Evolutionary conservation across 2,888 invertebrate genomes (phyloP).

Genomic region (Drosophila putrida): DNA sequence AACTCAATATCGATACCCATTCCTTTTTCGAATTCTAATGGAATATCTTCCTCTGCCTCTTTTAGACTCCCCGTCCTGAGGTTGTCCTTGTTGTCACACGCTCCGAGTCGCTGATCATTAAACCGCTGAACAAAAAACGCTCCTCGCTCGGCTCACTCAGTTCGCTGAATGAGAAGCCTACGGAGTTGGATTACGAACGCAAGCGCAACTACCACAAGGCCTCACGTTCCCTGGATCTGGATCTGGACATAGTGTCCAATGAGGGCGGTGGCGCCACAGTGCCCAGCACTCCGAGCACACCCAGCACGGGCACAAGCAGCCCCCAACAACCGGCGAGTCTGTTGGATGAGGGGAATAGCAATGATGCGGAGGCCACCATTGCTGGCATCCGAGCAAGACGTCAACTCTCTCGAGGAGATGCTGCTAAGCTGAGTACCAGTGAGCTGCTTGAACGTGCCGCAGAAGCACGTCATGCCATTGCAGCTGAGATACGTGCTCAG

Average conservation of each 20-base stretch:
- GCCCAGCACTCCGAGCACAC: conserved; percentile 56
- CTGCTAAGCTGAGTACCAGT: conserved; percentile 83
- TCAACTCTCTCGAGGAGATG: conserved; percentile 83
- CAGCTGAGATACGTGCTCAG: conserved; percentile 84
- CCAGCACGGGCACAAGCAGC: conserved; percentile 76
- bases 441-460: conserved; percentile 84
- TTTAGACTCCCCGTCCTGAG: conserved; percentile 91
- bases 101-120: conserved; percentile 84
- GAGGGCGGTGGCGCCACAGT: conserved; percentile 65
- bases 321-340: conserved; percentile 73
- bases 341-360: conserved; percentile 49
- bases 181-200: conserved; percentile 83
- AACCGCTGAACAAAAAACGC: conserved; percentile 84
- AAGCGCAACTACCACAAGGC: conserved; percentile 85
- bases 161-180: conserved; percentile 84
- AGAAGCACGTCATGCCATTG: conserved; percentile 83
- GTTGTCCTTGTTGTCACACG: conserved; percentile 92
- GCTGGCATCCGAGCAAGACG: conserved; percentile 82
- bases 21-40: neutral
- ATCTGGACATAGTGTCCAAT: conserved; percentile 84
- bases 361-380: conserved; percentile 76
- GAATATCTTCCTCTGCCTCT: neutral
- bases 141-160: conserved; percentile 85
- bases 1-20: too few relatives aligned
- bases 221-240: conserved; percentile 84